These are phyloP conservation scores for Sus cebifrons DNA, from an alignment of 2,797 vertebrate species.

Conservation along the genomic window DNA sequence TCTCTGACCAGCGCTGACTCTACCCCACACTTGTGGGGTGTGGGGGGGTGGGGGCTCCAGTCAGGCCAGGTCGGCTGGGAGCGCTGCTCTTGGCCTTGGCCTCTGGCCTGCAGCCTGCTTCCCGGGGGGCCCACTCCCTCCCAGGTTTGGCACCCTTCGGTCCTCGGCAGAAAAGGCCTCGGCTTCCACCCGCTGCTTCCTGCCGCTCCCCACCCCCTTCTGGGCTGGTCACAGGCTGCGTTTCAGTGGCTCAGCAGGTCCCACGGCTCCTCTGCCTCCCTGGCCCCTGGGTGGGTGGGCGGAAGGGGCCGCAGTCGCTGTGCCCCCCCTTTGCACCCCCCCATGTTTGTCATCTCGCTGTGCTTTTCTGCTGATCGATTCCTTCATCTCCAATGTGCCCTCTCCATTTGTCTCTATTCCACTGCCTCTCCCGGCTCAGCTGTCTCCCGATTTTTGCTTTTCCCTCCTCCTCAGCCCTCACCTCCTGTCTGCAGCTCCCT, in stretches of 20 bases:
- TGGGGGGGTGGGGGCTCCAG: not conserved
- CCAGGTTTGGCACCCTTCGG: not conserved
- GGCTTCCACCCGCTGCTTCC: not conserved
- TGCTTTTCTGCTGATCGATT: not conserved
- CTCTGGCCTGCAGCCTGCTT: not conserved
- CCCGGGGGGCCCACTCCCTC: not conserved
- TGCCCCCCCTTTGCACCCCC: accelerated
- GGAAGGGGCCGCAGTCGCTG: not conserved
- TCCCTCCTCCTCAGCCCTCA: not conserved
- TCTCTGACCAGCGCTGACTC: not conserved
- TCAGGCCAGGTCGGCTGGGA: not conserved
- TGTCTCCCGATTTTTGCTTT: not conserved
- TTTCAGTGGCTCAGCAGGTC: not conserved
- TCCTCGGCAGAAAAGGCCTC: not conserved
- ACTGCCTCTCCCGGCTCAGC: not conserved
- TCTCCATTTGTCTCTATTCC: not conserved
- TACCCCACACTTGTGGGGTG: not conserved
- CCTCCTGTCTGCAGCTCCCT: not conserved
- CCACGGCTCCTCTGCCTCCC: not conserved
- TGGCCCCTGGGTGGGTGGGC: not conserved
- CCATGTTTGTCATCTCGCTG: not conserved
- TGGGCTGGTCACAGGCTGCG: not conserved
- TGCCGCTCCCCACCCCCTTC: not conserved
- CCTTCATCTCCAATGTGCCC: not conserved
- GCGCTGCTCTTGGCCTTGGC: not conserved